These are phyloP conservation scores for Podabrus alpinus DNA, from an alignment of 2,888 invertebrate species.

Conservation along the genomic window DNA sequence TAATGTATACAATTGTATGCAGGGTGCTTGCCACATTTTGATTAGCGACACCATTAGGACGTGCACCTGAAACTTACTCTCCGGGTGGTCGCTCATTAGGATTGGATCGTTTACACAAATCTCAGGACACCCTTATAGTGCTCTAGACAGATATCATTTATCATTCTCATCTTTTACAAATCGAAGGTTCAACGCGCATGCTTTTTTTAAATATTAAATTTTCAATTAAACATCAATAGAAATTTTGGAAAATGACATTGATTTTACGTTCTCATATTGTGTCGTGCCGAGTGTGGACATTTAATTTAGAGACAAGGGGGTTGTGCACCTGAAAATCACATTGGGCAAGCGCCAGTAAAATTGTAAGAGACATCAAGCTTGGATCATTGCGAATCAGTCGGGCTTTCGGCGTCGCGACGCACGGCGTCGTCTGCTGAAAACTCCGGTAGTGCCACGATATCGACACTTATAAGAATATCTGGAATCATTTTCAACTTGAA, in stretches of 20 bases:
- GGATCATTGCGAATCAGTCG: conserved; percentile 50
- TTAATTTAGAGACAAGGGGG: conserved; percentile 40
- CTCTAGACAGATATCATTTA: conserved; percentile 49
- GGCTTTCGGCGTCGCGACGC: conserved; percentile 52
- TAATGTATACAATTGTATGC: conserved; percentile 32
- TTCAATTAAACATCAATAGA: not conserved
- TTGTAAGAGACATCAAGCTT: conserved; percentile 44
- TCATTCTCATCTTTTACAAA: conserved; percentile 37
- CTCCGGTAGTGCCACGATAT: conserved; percentile 17
- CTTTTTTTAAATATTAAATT: conserved; percentile 30
- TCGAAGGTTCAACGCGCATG: conserved; percentile 37
- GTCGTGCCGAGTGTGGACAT: conserved; percentile 43
- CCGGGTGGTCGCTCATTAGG: conserved; percentile 35
- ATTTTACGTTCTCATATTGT: not conserved
- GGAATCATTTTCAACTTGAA: conserved; percentile 3
- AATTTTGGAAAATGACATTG: not conserved
- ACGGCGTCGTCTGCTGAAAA: conserved; percentile 46
- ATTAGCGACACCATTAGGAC: conserved; percentile 43
- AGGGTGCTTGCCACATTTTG: conserved; percentile 34
- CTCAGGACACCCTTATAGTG: conserved; percentile 44
- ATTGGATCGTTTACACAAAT: conserved; percentile 43
- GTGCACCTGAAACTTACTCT: conserved; percentile 32
- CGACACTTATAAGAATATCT: conserved; percentile 6
- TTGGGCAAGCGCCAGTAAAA: conserved; percentile 49
- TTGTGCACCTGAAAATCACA: conserved; percentile 46